Conservation (phyloP, 2,888 invertebrate species). For the Brenthis daphne region DNA sequence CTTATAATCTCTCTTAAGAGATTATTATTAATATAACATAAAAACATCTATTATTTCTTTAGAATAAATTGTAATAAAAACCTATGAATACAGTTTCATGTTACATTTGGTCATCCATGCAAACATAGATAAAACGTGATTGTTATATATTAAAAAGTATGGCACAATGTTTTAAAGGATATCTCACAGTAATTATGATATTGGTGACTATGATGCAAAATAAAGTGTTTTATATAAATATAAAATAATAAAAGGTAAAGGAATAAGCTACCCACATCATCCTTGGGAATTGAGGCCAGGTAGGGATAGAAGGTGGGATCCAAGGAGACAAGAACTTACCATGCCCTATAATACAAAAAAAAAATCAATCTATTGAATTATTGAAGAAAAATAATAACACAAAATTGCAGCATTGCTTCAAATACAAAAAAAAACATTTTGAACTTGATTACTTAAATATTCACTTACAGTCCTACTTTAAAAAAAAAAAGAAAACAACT, state of each 20-base stretch:
- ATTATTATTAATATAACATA: too few species aligned
- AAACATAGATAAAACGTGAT: neutral
- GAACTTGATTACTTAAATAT: neutral
- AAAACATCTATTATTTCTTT: too few species aligned
- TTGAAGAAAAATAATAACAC: neutral
- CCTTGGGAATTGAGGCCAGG: constrained; percentile 41
- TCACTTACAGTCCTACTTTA: neutral
- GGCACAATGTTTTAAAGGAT: neutral
- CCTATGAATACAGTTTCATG: neutral
- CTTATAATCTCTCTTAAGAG: too few species aligned
- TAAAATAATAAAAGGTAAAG: neutral
- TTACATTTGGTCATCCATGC: neutral
- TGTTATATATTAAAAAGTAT: neutral
- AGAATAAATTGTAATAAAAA: neutral
- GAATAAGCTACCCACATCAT: constrained; percentile 50
- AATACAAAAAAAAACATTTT: neutral
- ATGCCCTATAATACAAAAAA: constrained; percentile 57
- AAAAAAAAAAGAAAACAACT: constrained; percentile 52
- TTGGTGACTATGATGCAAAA: neutral
- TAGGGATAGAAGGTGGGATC: constrained; percentile 44
- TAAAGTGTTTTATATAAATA: neutral
- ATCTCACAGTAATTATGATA: neutral
- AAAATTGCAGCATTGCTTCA: constrained; percentile 29
- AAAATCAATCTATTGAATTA: constrained; percentile 29
- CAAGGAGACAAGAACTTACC: constrained; percentile 60